These are phyloP conservation scores for Eudemis profundana DNA, from an alignment of 2,888 invertebrate genomes.

Conservation along the genomic window DNA sequence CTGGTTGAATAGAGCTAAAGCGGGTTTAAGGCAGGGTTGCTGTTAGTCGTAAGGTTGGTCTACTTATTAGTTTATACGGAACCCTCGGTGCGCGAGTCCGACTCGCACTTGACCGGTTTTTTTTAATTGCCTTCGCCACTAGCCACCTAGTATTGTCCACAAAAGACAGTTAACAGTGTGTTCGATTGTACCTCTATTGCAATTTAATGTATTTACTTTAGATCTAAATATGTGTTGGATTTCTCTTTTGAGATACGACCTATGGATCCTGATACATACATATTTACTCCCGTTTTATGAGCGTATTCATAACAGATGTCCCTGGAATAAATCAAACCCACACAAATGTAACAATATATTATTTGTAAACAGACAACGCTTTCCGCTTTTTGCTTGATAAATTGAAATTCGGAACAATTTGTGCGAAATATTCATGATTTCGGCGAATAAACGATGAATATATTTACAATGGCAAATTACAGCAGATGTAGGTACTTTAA, in stretches of 20 bases:
- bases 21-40: no score
- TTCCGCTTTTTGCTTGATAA: conserved; percentile 8
- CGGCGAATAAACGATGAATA: neutral
- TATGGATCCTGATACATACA: neutral
- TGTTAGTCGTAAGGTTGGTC: no score
- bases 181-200: no score
- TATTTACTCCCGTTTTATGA: conserved; percentile 38
- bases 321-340: conserved; percentile 35
- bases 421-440: conserved; percentile 1
- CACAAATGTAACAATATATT: conserved; percentile 29
- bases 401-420: conserved; percentile 13
- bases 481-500: neutral
- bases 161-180: no score
- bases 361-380: conserved; percentile 2
- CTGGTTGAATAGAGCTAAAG: no score
- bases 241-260: neutral
- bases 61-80: no score
- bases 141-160: no score
- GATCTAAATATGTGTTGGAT: conserved; percentile 2
- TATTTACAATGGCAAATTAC: neutral
- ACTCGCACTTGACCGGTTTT: no score
- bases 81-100: no score
- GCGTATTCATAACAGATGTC: conserved; percentile 39
- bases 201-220: neutral
- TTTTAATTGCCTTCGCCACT: no score